Percentiles rank a stretch among this genome's conserved stretches.
These are phyloP conservation scores for Cyprinus carpio DNA, from an alignment of 2,113 vertebrate genomes.

Conservation along the genomic window DNA sequence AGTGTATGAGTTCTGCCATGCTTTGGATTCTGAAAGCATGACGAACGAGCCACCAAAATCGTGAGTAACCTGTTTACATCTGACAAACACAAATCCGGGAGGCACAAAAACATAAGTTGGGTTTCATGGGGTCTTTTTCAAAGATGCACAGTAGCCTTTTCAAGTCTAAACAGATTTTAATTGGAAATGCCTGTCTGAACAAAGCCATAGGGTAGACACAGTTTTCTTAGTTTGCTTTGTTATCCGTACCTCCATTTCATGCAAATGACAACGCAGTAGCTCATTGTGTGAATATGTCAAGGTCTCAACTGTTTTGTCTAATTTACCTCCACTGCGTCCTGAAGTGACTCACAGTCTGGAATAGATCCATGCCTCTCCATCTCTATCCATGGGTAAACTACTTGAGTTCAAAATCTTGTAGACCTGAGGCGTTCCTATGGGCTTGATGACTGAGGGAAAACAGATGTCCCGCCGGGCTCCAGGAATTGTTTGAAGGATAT, in stretches of 20 bases:
- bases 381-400: conserved; percentile 25
- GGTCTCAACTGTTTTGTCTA: not conserved
- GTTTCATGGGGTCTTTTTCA: not conserved
- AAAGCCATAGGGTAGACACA: not conserved
- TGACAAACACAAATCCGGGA: not conserved
- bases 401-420: conserved; percentile 38
- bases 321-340: not conserved
- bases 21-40: conserved; percentile 83
- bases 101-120: not conserved
- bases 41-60: conserved; percentile 87
- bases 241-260: not conserved
- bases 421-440: conserved; percentile 41
- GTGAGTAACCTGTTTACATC: conserved; percentile 73
- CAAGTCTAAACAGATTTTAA: not conserved
- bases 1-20: conserved; percentile 90
- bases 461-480: conserved; percentile 49
- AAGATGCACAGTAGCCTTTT: not conserved
- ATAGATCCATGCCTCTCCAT: conserved; percentile 36
- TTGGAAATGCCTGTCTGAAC: not conserved
- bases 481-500: conserved; percentile 56
- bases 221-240: not conserved
- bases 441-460: conserved; percentile 48
- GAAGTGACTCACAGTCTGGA: conserved; percentile 34
- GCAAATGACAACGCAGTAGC: not conserved
- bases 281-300: conserved; percentile 18